A percentile compares a stretch with the other conserved stretches of the same genome.
Evolutionary conservation across 2,113 vertebrate genomes (phyloP).

Genomic region (Cichladusa arquata): DNA sequence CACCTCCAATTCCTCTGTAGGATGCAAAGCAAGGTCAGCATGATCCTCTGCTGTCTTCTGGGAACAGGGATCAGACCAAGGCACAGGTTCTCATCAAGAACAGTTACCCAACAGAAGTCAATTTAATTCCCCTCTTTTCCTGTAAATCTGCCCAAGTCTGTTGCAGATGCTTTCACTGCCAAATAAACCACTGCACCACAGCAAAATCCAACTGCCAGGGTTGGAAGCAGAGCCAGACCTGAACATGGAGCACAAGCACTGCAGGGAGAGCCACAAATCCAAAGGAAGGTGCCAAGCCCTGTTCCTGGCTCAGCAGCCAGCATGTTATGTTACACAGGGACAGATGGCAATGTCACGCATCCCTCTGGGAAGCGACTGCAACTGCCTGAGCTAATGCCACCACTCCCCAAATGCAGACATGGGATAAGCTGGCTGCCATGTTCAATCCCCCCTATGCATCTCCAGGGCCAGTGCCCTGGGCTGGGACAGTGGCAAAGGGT

Average conservation of each 20-base stretch:
- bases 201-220: neutral
- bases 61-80: neutral
- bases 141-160: neutral
- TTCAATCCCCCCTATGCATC: neutral
- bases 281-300: neutral
- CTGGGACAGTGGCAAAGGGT: neutral
- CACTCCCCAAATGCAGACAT: accelerated
- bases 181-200: neutral
- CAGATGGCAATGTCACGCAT: neutral
- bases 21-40: neutral
- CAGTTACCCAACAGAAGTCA: accelerated
- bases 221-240: neutral
- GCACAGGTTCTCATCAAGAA: accelerated
- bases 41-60: neutral
- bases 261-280: neutral
- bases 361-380: neutral
- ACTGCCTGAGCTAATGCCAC: neutral
- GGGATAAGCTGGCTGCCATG: neutral
- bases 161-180: neutral
- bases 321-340: neutral
- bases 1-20: neutral
- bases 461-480: neutral
- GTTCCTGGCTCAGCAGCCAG: neutral
- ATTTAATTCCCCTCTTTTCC: neutral
- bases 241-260: neutral